Evolutionary conservation across 2,888 invertebrate species (phyloP).

Genomic region (Chaetogeoica ovagalla): DNA sequence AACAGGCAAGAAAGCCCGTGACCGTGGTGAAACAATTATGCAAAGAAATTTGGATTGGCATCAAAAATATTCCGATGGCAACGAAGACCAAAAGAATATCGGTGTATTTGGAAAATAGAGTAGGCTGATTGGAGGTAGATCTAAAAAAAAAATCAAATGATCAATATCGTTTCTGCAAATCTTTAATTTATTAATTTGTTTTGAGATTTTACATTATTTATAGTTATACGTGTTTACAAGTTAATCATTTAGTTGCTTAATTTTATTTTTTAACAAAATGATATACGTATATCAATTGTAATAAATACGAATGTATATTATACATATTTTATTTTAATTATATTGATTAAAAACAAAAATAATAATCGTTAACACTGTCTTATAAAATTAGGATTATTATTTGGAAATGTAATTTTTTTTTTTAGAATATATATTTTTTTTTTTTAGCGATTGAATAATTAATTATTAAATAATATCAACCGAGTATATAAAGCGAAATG

Average conservation of each 20-base stretch:
- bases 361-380: neutral
- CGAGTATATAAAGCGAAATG: no score
- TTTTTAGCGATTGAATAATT: neutral
- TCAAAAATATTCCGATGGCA: constrained; percentile 32
- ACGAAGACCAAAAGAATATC: constrained; percentile 18
- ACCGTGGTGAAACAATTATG: constrained; percentile 33
- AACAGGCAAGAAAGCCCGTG: constrained; percentile 27
- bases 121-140: neutral
- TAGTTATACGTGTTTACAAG: no score
- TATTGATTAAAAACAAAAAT: neutral
- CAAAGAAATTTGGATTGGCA: constrained; percentile 49
- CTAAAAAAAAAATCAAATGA: no score
- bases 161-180: no score
- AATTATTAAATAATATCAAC: neutral
- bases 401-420: neutral
- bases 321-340: neutral
- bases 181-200: no score
- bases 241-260: neutral
- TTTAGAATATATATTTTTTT: neutral
- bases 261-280: neutral
- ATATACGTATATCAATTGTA: neutral
- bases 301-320: neutral
- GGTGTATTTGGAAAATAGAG: constrained; percentile 42
- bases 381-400: neutral
- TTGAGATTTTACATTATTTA: no score